phyloP scores from a whole-genome alignment of 1,140 invertebrate genomes.

The Phthorimaea operculella region DNA sequence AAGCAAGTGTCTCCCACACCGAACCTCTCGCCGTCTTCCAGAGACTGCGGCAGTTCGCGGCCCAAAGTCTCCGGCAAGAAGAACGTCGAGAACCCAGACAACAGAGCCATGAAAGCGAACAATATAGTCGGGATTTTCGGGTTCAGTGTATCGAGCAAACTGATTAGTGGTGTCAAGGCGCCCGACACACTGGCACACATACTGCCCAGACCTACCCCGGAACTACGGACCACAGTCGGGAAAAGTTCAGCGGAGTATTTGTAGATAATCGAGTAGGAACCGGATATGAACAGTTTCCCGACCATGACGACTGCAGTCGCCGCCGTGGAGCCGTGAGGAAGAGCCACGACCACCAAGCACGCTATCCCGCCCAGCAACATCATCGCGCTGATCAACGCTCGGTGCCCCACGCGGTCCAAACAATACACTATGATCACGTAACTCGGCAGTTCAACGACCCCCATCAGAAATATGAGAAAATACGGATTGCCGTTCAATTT shows the following conservation, averaged over 20 bases:
- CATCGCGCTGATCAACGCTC: conserved; percentile 76
- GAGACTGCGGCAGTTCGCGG: conserved; percentile 81
- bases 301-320: conserved; percentile 73
- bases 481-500: conserved; percentile 83
- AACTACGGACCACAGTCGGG: conserved; percentile 87
- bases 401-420: conserved; percentile 77
- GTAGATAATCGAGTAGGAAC: conserved; percentile 87
- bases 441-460: conserved; percentile 82
- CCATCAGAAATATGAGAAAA: conserved; percentile 82
- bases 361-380: conserved; percentile 79
- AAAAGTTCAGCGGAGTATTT: conserved; percentile 90
- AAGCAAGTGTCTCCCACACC: conserved; percentile 81
- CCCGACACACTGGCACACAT: conserved; percentile 89
- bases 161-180: conserved; percentile 84
- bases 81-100: conserved; percentile 79
- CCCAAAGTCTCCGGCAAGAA: conserved; percentile 86
- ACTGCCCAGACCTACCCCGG: conserved; percentile 86
- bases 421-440: conserved; percentile 77
- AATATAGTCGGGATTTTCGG: conserved; percentile 78
- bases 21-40: conserved; percentile 87
- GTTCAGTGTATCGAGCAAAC: conserved; percentile 73
- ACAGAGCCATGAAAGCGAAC: conserved; percentile 77
- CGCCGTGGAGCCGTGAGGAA: conserved; percentile 69
- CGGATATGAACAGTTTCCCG: conserved; percentile 85
- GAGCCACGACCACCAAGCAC: conserved; percentile 73